phyloP scores from a whole-genome alignment of 2,113 vertebrate species.

The Heliornis fulica region DNA sequence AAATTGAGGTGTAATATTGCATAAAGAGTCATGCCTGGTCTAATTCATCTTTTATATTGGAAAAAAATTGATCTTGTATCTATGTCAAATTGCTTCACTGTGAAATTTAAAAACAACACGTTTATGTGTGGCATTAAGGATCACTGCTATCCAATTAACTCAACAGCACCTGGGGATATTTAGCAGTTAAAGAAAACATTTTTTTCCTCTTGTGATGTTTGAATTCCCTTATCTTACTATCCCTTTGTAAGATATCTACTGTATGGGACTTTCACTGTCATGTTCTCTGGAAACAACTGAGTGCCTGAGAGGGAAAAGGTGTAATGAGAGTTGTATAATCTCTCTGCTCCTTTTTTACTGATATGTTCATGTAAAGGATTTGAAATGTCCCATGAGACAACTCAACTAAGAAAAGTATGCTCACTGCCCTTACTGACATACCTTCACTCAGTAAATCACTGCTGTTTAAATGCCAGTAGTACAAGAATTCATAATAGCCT shows the following conservation, averaged over 20 bases:
- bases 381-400: background rate
- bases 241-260: background rate
- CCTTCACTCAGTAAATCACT: background rate
- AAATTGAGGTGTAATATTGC: background rate
- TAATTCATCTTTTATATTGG: background rate
- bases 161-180: background rate
- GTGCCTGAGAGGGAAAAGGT: background rate
- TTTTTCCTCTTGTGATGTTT: background rate
- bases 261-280: background rate
- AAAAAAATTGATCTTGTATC: background rate
- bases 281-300: background rate
- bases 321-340: background rate
- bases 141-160: background rate
- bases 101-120: background rate
- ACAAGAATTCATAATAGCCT: background rate
- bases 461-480: background rate
- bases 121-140: background rate
- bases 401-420: background rate
- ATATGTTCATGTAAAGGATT: background rate
- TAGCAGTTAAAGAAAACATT: background rate
- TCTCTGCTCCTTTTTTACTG: background rate
- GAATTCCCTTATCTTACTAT: background rate
- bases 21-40: background rate
- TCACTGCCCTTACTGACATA: background rate
- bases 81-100: background rate